Evolutionary conservation across 2,113 vertebrate genomes (phyloP).

Genomic region (Oxyruncus cristatus): DNA sequence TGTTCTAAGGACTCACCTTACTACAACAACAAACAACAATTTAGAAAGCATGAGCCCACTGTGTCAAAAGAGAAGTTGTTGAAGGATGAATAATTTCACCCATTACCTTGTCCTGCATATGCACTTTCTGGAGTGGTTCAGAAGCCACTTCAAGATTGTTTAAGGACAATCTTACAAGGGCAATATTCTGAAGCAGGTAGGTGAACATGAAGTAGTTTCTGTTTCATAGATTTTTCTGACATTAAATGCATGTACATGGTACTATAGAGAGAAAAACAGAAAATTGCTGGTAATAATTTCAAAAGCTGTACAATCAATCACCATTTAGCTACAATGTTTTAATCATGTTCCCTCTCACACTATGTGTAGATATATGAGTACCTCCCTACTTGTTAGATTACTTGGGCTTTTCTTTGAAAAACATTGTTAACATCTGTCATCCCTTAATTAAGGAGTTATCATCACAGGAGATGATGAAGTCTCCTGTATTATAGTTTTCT

Average conservation of each 20-base stretch:
- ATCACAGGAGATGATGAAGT: not conserved
- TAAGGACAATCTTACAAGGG: not conserved
- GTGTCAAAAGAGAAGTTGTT: not conserved
- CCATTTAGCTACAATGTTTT: not conserved
- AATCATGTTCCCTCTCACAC: not conserved
- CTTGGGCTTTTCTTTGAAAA: not conserved
- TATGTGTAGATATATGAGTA: fast-evolving
- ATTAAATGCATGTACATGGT: not conserved
- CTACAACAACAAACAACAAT: not conserved
- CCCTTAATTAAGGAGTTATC: not conserved
- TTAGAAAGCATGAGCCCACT: not conserved
- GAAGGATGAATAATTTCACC: not conserved
- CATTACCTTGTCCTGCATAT: not conserved
- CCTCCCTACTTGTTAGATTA: not conserved
- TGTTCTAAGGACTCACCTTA: not conserved
- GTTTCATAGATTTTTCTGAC: not conserved
- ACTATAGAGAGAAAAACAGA: not conserved
- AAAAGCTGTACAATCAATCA: not conserved
- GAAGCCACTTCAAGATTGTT: not conserved
- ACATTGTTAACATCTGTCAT: not conserved
- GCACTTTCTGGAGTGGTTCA: not conserved
- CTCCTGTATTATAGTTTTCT: not conserved
- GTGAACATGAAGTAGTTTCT: not conserved
- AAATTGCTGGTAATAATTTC: not conserved
- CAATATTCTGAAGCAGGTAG: not conserved